Base-by-base conservation (phyloP, 2,888 invertebrate genomes). In the Baccha elongata region DNA sequence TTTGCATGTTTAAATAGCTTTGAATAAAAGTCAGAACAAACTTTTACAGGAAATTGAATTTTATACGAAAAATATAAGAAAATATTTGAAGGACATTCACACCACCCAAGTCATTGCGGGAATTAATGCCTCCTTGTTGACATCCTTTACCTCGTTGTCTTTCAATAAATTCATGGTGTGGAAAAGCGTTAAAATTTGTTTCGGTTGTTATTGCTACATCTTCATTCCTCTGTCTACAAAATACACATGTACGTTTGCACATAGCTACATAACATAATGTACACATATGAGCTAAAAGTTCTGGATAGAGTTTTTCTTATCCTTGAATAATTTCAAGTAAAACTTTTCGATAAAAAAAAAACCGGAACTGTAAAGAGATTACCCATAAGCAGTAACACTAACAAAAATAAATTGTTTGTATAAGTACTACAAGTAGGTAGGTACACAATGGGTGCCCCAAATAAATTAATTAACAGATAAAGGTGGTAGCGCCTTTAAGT, bases 141-240 rank as follows among this genome's bases (percentile, higher is more conserved):
- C 46, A 32, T 62, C 29, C 55, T 29, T 55, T 46, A 17, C 13
- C 23, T 53, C 21, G 15, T 37, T 52, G 52, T 68, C 68, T 75
- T 52, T 78, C 65, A 52, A 71, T 71, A 50, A 65, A 71, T 71
- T 71, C 52, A 65, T 78, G 78, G 65, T 52, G 71, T 71, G 78
- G 71, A 71, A 78, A 60, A 72, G 65, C 46, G 52, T 65, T 71
- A 68, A 35, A 78, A 11, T 52, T 78, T 65, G 4, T 65, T 76
- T 37, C 37, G 23, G 21, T 32, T 32, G 35, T 26, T 55, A 29
- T 19, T 60, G 29, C 29, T 21, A 13, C 46, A 26, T 35, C n/a
- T 58, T 17, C 23, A 21, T 48, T 58, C 23, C 58, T 15, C 17
- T 44, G 23, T 17, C 44, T 8, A 46, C 23, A 17, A 46, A 35